Percentiles rank a stretch among this genome's conserved stretches.
Evolutionary conservation across 2,797 vertebrate species (phyloP).

Genomic region (Urophycis tenuis): DNA sequence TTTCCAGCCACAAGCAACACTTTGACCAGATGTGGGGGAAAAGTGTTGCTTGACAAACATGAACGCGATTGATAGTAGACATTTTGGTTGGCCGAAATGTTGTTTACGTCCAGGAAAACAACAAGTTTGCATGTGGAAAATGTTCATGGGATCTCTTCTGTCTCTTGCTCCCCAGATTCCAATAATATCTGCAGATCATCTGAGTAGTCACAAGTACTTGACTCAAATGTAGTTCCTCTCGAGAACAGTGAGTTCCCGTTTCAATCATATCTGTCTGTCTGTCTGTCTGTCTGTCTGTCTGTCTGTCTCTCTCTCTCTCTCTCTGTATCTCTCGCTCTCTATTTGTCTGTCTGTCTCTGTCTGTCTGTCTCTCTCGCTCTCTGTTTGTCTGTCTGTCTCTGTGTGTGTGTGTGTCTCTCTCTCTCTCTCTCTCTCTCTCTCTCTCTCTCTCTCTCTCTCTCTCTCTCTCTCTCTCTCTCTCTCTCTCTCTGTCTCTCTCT

Average conservation of each 20-base stretch:
- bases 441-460: not conserved
- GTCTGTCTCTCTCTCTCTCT: too few relatives aligned
- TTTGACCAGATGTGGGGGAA: constrained; percentile 33
- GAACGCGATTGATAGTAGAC: not conserved
- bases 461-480: not conserved
- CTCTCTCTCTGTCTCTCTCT: not conserved
- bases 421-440: not conserved
- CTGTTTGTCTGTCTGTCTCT: too few relatives aligned
- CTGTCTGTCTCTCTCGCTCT: not conserved
- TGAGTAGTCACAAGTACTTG: constrained; percentile 99
- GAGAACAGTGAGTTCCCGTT: constrained; percentile 85
- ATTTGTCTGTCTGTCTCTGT: too few relatives aligned
- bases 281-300: too few relatives aligned
- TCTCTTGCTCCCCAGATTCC: constrained; percentile 81
- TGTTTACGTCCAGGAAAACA: constrained; percentile 1
- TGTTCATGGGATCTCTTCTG: constrained; percentile 47
- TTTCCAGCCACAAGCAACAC: constrained; percentile 40
- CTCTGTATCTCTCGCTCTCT: too few relatives aligned
- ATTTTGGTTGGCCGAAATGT: not conserved
- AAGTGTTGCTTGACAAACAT: constrained; percentile 9
- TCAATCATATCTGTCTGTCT: constrained; percentile 10
- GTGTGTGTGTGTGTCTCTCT: not conserved
- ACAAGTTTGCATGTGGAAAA: not conserved
- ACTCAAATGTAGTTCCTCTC: constrained; percentile 97
- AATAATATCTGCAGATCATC: constrained; percentile 99